These are phyloP conservation scores for Spizaetus ornatus DNA, from an alignment of 2,113 vertebrate species.

Conservation along the genomic window DNA sequence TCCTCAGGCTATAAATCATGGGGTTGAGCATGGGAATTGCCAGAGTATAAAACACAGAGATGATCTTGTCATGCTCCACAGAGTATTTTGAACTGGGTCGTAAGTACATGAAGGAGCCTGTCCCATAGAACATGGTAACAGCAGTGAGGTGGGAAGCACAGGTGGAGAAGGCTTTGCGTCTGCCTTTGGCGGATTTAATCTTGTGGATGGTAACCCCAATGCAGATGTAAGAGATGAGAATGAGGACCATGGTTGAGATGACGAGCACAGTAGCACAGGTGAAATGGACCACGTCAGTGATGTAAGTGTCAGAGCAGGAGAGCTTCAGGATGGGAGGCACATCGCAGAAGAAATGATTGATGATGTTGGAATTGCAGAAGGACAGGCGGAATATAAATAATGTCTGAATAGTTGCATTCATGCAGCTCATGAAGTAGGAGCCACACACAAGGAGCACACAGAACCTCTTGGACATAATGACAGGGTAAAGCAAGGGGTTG, in stretches of 20 bases:
- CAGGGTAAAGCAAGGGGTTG: background rate
- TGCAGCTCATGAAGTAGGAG: background rate
- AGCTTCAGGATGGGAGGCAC: background rate
- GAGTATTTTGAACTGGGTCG: background rate
- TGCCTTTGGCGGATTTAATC: background rate
- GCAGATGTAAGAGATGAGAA: background rate
- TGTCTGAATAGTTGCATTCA: background rate
- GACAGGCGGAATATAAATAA: background rate
- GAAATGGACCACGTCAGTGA: background rate
- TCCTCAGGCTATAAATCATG: background rate
- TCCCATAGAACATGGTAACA: background rate
- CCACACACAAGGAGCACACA: background rate
- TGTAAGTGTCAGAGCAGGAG: background rate
- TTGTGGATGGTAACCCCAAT: background rate
- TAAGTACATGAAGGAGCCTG: background rate
- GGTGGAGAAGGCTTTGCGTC: background rate
- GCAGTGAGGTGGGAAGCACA: background rate
- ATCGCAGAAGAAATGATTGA: background rate
- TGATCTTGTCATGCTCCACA: background rate
- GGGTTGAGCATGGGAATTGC: background rate
- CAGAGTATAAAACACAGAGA: background rate
- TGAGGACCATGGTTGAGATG: background rate
- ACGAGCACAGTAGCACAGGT: background rate
- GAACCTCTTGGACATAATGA: background rate
- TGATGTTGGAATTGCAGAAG: background rate